Percentiles rank a stretch among this genome's conserved stretches.
Evolutionary conservation across 2,888 invertebrate species (phyloP).

Genomic region (Graphium colonna): DNA sequence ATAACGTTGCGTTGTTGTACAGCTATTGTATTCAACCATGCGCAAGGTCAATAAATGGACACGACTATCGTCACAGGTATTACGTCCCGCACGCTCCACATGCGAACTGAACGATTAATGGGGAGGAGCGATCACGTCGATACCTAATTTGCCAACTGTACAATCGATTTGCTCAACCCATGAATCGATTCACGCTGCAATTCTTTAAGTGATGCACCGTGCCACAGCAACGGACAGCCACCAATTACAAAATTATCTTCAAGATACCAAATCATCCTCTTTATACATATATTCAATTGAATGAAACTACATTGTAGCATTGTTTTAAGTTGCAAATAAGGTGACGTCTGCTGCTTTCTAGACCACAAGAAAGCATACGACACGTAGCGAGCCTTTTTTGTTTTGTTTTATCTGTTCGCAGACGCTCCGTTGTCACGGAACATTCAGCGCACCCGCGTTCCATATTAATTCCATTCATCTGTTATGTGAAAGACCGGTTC

Average conservation of each 20-base stretch:
- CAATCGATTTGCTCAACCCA: conserved; percentile 11
- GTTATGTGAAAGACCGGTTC: conserved; percentile 2
- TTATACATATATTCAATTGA: too few species aligned
- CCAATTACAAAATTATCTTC: too few species aligned
- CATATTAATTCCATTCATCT: not conserved
- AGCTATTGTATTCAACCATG: conserved; percentile 43
- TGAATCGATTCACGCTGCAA: conserved; percentile 13
- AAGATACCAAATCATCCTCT: too few species aligned
- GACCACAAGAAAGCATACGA: not conserved
- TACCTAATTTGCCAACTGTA: conserved; percentile 17
- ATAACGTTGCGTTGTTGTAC: conserved; percentile 23
- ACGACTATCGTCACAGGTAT: conserved; percentile 31
- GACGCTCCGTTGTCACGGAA: not conserved
- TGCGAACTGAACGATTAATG: conserved; percentile 43
- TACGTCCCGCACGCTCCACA: conserved; percentile 69
- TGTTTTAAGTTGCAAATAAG: not conserved
- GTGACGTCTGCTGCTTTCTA: not conserved
- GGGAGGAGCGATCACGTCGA: conserved; percentile 31
- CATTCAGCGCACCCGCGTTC: not conserved
- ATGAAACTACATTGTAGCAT: not conserved
- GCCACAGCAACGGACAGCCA: too few species aligned
- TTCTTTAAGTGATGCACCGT: conserved; percentile 9
- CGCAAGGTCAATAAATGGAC: conserved; percentile 24
- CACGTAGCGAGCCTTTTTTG: not conserved
- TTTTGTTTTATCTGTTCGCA: not conserved